Base-by-base conservation (phyloP, 2,797 vertebrate genomes). In the Chloroceryle inda region DNA sequence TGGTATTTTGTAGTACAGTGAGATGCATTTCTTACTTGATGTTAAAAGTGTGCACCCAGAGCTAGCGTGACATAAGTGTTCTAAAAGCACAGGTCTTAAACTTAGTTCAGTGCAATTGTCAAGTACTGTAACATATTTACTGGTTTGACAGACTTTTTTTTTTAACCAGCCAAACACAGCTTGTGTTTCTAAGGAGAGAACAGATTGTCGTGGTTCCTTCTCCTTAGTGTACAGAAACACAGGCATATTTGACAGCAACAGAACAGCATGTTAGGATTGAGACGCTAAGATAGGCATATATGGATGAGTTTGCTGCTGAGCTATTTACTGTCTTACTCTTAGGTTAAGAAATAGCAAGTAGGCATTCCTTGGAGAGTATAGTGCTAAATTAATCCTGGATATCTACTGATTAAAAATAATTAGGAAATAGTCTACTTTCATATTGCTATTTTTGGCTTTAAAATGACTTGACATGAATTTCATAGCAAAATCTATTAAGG, bases 161-260 rank as follows among this genome's bases (percentile, higher is more conserved):
- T 53, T 55, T 79, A 96, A 87, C 66, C 94, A 95, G 92, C 92
- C 85, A 97, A 97, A 97, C 82, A 92, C 97, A 98, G 97, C 97
- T 97, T 98, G 97, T 98, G 97, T 97, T 97, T 98, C 96, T 96
- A 58, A 91, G 89, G 94, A 84, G 94, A 69, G 96, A 97, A 92
- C 97, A 98, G 97, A 96, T 96, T 91, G 88, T 95, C 62, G 6
- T 95, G 86, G 52, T 96, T 96, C 77, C 87, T 92, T 93, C 87
- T 94, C 68, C 31, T 44, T 80, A 53, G 94, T 81, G 92, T 97
- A 95, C 89, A 96, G 97, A 97, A 98, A 95, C 94, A 96, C 53
- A 81, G 69, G 47, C 69, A 1, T 63, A 40, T 86, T 73, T 95
- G 87, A 91, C 91, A 94, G 95, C 83, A 95, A 85, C 75, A 80